Base-by-base conservation (phyloP, 2,797 vertebrate species). In the Ibycter americanus region DNA sequence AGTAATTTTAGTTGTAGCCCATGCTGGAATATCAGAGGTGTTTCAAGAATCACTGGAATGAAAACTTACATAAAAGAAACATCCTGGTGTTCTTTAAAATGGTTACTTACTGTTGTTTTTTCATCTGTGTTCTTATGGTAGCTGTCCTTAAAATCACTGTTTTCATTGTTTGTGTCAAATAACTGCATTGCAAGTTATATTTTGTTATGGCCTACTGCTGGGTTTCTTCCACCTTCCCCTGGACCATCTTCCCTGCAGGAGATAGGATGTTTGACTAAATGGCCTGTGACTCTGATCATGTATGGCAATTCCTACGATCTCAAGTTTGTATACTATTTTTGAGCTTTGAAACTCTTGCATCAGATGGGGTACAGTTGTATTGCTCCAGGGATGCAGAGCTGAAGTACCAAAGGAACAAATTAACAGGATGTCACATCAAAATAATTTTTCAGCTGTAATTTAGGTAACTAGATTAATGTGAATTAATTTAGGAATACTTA, bases 381-480 rank as follows among this genome's bases (percentile, higher is more conserved):
- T 96, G 96, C 97, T 91, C 83, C 58, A 18, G 93, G 93, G 85
- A 90, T 87, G 87, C 89, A 94, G 46, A 93, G 63, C 88, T 89
- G 20, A 94, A 96, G 87, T 93, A 93, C 94, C 93, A 96, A 93
- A 96, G 87, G 66, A 97, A 90, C 91, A 97, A 97, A 97, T 98
- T 97, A 97, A 87, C 93, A 97, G 97, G 95, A 96, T 97, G 96
- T 97, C 95, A 92, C 89, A 97, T 97, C 95, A 95, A 97, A 97
- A 97, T 92, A 96, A 95, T 94, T 97, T 91, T 97, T 98, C 91
- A 96, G n/a, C 91, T 97, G 93, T 83, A 97, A 97, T 97, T 97
- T 97, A 95, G 93, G 68, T 93, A 91, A 89, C 93, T 95, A 97
- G 92, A 97, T 96, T 97, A 97, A 97, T 97, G 93, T 95, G 83